Conservation (phyloP, 1,140 invertebrate species). For the Drosophila carrolli region DNA sequence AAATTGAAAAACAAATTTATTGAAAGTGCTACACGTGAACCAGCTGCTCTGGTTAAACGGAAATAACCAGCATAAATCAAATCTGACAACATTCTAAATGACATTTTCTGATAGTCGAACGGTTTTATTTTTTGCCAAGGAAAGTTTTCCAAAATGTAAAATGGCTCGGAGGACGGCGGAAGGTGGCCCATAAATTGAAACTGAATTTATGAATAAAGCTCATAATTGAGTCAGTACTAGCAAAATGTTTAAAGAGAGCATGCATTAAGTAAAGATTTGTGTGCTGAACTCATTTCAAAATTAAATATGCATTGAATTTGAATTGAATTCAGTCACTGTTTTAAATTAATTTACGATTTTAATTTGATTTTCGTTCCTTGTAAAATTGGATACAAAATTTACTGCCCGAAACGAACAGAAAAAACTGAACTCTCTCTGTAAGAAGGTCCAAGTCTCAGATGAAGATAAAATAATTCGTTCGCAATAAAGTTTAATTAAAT, state of each 20-base stretch:
- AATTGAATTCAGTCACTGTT: conserved; percentile 13
- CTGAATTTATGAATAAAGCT: conserved; percentile 27
- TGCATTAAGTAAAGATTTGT: conserved; percentile 23
- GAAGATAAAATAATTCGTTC: conserved; percentile 27
- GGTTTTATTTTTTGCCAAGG: conserved; percentile 33
- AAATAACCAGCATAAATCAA: conserved; percentile 73
- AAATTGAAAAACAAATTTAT: conserved; percentile 58
- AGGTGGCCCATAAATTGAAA: conserved; percentile 28
- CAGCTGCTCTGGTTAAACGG: conserved; percentile 24
- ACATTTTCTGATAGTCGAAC: conserved; percentile 55
- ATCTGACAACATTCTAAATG: conserved; percentile 64
- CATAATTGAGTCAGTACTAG: conserved; percentile 24
- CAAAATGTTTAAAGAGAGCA: conserved; percentile 20
- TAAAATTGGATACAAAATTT: conserved; percentile 35
- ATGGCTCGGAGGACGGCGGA: conserved; percentile 12
- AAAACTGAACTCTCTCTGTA: conserved; percentile 13
- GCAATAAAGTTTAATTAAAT: conserved; percentile 59
- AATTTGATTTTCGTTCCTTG: conserved; percentile 38
- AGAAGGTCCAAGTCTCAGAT: conserved; percentile 8
- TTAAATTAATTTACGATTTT: conserved; percentile 11
- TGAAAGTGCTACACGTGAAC: conserved; percentile 25
- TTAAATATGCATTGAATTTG: conserved; percentile 17
- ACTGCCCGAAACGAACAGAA: conserved; percentile 24
- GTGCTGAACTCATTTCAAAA: conserved; percentile 10
- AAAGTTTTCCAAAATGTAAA: conserved; percentile 29